phyloP scores from a whole-genome alignment of 92 coral and sea anemone genomes.

The Phymanthus crucifer region DNA sequence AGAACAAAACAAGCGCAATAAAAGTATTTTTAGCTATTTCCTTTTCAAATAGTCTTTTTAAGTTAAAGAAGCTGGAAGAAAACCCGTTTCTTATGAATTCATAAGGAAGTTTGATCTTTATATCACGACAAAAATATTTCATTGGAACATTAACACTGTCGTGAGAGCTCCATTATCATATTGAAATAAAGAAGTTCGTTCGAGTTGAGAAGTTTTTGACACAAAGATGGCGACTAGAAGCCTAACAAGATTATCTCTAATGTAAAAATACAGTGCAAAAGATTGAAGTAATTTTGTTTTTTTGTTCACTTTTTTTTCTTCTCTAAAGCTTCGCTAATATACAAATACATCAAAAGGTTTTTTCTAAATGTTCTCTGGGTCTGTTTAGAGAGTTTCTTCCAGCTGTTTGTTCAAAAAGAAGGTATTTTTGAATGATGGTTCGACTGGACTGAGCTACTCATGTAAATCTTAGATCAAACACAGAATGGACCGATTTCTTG shows the following conservation, averaged over 20 bases:
- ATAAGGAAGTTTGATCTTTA: background rate
- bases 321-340: background rate
- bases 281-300: background rate
- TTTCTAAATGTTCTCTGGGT: background rate
- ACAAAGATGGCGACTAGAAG: constrained; percentile 9
- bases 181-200: background rate
- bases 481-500: background rate
- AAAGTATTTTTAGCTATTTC: background rate
- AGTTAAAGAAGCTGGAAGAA: background rate
- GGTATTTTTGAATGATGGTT: background rate
- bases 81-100: no score
- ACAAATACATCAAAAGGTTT: background rate
- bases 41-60: background rate
- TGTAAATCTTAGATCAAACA: background rate
- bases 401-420: background rate
- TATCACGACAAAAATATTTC: background rate
- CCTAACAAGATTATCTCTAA: constrained; percentile 5
- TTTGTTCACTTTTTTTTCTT: background rate
- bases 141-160: background rate
- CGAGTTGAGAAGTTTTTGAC: background rate
- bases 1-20: background rate
- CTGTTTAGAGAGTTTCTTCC: background rate
- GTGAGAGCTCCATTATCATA: background rate
- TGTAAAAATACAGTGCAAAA: background rate
- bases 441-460: background rate